Percentiles rank a stretch among this genome's conserved stretches.
These are phyloP conservation scores for Athrips mouffetella DNA, from an alignment of 2,888 invertebrate species.

Conservation along the genomic window DNA sequence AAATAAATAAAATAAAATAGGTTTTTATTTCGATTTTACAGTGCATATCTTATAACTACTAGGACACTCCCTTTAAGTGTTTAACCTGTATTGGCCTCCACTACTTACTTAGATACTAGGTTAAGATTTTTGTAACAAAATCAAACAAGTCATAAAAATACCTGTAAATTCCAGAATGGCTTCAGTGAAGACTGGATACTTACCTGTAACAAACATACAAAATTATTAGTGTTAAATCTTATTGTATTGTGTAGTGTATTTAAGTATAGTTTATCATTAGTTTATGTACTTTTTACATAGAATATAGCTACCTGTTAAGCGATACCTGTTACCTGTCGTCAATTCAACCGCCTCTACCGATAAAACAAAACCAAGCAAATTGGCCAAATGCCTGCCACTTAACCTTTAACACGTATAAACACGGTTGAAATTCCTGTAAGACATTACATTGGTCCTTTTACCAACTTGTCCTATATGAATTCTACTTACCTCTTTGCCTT, in stretches of 20 bases:
- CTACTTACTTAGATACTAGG: too few relatives aligned
- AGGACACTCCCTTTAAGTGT: too few relatives aligned
- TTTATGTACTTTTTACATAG: not conserved
- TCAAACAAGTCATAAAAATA: too few relatives aligned
- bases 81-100: too few relatives aligned
- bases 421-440: constrained; percentile 51
- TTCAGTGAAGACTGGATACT: constrained; percentile 1
- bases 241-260: not conserved
- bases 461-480: constrained; percentile 16
- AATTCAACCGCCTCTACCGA: constrained; percentile 10
- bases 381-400: constrained; percentile 39
- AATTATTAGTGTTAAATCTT: not conserved
- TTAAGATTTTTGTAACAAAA: too few relatives aligned
- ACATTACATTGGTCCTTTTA: constrained; percentile 20
- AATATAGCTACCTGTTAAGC: not conserved
- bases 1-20: too few relatives aligned
- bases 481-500: constrained; percentile 3
- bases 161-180: not conserved
- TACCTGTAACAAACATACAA: constrained; percentile 6
- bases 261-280: not conserved
- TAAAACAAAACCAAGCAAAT: constrained; percentile 42
- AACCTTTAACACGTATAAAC: constrained; percentile 44
- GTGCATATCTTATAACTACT: too few relatives aligned
- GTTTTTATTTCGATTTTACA: too few relatives aligned
- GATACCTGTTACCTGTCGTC: not conserved